Evolutionary conservation across 1,140 invertebrate genomes (phyloP), one percentile per base, ranked within the genome.

Genomic region (Ladona fulva): DNA sequence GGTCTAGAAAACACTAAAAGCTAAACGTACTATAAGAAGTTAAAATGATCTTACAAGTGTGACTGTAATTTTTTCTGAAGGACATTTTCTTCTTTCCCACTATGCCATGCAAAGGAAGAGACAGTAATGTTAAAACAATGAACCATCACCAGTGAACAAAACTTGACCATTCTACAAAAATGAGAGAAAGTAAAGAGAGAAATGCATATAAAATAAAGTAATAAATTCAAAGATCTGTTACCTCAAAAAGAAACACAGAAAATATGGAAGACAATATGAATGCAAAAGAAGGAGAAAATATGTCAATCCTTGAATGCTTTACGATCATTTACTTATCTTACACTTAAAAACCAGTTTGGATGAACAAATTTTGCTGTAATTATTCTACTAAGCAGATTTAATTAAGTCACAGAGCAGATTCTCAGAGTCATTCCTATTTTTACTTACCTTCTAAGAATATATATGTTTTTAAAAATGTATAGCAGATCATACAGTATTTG

Each of bases 41-140:
- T 75, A 79, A 78, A 77, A 78, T 81, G 74, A 85, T 89, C 89
- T 90, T 90, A 90, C 89, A 90, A 88, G 87, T 90, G 88, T 86
- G 87, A 86, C 88, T 89, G 88, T 85, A 90, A 89, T 89, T 89
- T 90, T 88, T 87, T 89, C 87, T 87, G 88, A 87, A 90, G 88
- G 87, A 88, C 89, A 90, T 89, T 90, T 86, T 90, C 89, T 87
- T 90, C 88, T 86, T 89, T 89, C 87, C 89, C 89, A 89, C 89
- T 90, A 89, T 84, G 87, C 87, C 88, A 89, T 89, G 88, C 88
- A 89, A 89, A 85, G 86, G 86, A 89, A 87, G 87, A 87, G 85
- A 88, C 86, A 79, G 24, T 74, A 81, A 75, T 78, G 79, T 80
- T 80, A 80, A 74, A 77, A 66, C 52, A 66, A 79, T 52, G 76